Percentiles rank a stretch among this genome's conserved stretches.
These are phyloP conservation scores for Hyposoter didymator DNA, from an alignment of 2,888 invertebrate species.

Conservation along the genomic window DNA sequence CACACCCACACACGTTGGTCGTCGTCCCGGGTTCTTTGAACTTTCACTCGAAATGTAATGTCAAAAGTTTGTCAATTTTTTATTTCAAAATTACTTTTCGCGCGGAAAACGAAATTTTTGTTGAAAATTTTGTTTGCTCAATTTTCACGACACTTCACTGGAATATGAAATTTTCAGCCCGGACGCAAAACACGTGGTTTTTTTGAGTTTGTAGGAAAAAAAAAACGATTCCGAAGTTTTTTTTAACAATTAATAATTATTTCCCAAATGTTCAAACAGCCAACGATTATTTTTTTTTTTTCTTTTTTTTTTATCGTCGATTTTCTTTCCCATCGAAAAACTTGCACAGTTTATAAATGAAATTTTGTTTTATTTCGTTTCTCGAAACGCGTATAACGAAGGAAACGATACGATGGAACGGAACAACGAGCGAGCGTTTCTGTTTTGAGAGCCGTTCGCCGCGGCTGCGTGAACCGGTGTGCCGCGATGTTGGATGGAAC, in stretches of 20 bases:
- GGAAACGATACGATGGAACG: conserved; percentile 22
- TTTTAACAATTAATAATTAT: background rate
- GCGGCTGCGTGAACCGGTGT: conserved; percentile 83
- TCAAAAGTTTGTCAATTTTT: background rate
- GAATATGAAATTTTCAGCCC: background rate
- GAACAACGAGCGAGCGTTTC: conserved; percentile 38
- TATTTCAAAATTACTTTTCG: background rate
- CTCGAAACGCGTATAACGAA: background rate
- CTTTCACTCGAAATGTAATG: background rate
- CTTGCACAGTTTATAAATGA: background rate
- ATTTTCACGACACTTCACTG: conserved; percentile 4
- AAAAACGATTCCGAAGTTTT: background rate
- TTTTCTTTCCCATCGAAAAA: background rate
- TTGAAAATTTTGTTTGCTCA: background rate
- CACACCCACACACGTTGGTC: conserved; percentile 10
- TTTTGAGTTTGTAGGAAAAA: background rate
- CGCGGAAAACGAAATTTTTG: background rate
- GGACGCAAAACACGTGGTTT: background rate
- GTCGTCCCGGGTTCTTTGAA: background rate
- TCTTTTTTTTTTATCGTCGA: background rate
- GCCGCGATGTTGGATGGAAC: conserved; percentile 73
- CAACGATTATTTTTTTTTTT: background rate
- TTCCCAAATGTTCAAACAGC: background rate
- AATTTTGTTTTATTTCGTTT: background rate
- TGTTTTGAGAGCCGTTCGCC: conserved; percentile 78